Base-by-base conservation (phyloP, 2,797 vertebrate species). In the Crypturellus tataupa region DNA sequence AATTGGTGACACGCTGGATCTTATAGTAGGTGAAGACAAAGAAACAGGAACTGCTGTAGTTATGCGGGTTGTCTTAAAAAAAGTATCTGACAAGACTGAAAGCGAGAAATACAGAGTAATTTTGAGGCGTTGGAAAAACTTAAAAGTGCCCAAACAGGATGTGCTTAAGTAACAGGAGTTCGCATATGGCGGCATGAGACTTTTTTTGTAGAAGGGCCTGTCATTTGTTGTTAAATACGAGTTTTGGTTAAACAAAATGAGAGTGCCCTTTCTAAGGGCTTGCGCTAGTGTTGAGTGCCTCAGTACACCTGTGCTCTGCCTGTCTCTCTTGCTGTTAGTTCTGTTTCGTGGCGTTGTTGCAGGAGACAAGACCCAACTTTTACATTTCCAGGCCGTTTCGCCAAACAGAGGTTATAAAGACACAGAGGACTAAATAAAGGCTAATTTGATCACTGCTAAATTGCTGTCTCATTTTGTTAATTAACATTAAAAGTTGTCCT, bases 1-100 rank as follows among this genome's bases (percentile, higher is more conserved):
- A 98, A 97, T 98, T 31, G 99, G 99, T 80, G 99, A 99, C 93
- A 98, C 97, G 0, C 94, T 99, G 97, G 99, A 99, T 97, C 91
- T 99, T 69, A 90, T 99, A 37, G 33, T 98, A 85, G 98, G 97
- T 47, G 98, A 99, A 94, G 98, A 99, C 86, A 97, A 94, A 82
- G 98, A 98, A 77, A 97, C 97, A 18, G 98, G 98, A 97, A 98
- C 97, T 1, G 98, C 98, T 56, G 98, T 97, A 40, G 96, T 99
- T 71, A 99, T 99, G 98, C 98, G 99, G 89, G 98, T 99, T 72
- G 94, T 99, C 81, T 93, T 99, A 46, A 98, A 96, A 94, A 98
- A 97, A 87, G 95, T 98, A 24, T 95, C 97, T 5, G 96, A 97
- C 37, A 98, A 98, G 78, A 98, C 95, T 2, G 95, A 97, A 33